Evolutionary conservation across 2,797 vertebrate species (phyloP), one percentile per base, ranked within the genome.

Genomic region (Sebastes matsubarae): DNA sequence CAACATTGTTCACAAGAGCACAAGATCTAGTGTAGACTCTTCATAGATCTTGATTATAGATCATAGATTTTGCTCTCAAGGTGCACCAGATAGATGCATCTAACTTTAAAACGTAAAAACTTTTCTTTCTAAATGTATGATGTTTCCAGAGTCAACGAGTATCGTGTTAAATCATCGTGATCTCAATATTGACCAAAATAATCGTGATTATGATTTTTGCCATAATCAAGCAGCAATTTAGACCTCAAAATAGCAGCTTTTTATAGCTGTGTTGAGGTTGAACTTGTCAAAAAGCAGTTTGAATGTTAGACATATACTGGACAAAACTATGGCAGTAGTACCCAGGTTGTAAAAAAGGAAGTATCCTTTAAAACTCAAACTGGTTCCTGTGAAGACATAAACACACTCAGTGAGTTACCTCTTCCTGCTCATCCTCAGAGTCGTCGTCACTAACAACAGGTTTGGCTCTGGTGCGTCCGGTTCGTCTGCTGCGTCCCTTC

Each of bases 391-490:
- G 10, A 14, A 14, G 5, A 67, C 46, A 79, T 9, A 29, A 27
- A 70, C 25, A 68, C 13, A 29, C 24, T 24, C 13, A 46, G 18
- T 4, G 13, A 71, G 30, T 89, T 89, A 97, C 97, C 97, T 98
- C 97, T 81, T 98, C 97, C 84, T 96, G 97, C 72, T 98, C 97
- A 57, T 98, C 97, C 38, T 98, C 97, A 0, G 96, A 98, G 86
- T 98, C 97, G 0, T 98, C 97, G 1, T 98, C 97, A 50, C 97
- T 98, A 68, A 98, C 96, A 0, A 98, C 97, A 0, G 97, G 97
- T 87, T 97, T 98, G 77, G 97, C 97, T 83, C 97, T 92, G 80
- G 94, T 97, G 0, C 97, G 96, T 75, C 96, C 96, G 0, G 93
- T 94, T 64, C 97, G 94, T 64, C 97, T 92, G 27, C 97, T 94